These are phyloP conservation scores for Brachynemurus nebulosus DNA, from an alignment of 2,888 invertebrate genomes.

Conservation along the genomic window DNA sequence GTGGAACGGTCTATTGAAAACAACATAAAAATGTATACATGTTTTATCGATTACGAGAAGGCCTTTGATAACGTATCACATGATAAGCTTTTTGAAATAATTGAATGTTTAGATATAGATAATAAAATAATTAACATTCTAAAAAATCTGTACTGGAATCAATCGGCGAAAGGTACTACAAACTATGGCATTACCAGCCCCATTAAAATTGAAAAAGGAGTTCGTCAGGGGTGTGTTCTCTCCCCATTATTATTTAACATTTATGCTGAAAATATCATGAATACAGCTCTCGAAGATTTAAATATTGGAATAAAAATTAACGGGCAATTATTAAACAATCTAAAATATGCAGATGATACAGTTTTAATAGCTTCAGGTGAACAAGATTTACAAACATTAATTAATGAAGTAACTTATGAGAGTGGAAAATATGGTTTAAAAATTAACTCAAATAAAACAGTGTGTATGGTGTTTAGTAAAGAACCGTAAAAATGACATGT, in stretches of 20 bases:
- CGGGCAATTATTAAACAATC: too few relatives aligned
- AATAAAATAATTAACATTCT: neutral
- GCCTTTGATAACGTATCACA: neutral
- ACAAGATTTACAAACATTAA: too few relatives aligned
- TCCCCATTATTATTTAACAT: neutral
- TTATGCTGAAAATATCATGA: too few relatives aligned
- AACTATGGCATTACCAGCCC: neutral
- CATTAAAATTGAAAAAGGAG: neutral
- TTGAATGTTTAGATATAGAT: neutral
- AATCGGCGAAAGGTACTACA: neutral
- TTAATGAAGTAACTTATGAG: neutral
- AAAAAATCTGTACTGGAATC: neutral
- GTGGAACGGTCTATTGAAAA: conserved; percentile 1
- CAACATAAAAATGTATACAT: neutral
- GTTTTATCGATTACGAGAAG: conserved; percentile 3
- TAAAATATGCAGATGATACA: too few relatives aligned
- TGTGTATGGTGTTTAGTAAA: neutral
- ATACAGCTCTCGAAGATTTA: neutral
- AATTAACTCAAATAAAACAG: neutral
- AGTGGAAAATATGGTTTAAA: neutral
- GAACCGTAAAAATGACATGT: neutral
- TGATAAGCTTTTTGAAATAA: neutral
- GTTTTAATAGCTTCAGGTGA: too few relatives aligned
- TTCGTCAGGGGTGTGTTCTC: neutral
- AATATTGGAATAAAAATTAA: too few relatives aligned